Base-by-base conservation (phyloP, 1,140 invertebrate genomes). In the Rhagoletis pomonella region DNA sequence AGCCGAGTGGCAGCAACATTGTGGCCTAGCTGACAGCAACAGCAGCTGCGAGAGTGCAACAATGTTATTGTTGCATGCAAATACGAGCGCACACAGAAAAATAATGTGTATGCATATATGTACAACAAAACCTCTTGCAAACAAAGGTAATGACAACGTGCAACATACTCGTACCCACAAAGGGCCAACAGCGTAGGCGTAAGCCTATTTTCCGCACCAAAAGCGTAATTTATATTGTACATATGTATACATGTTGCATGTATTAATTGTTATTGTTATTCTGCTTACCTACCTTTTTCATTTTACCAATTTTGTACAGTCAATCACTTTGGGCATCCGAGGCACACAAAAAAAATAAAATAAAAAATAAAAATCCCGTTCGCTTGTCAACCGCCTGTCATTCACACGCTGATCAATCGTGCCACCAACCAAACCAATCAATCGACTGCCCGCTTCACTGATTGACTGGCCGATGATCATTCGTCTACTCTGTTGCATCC, bases 21-120 rank as follows among this genome's bases (percentile, higher is more conserved):
- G 73, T 81, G 73, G 73, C 69, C 69, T 73, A 73, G n/a, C 69
- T 73, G 69, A 73, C 69, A 73, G 69, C 47, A 81, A 81, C 73
- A 81, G 73, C 44, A 44, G 5, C 60, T 2, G n/a, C 29, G 42
- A 2, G n/a, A 9, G 9, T 81, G 73, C 47, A 81, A 81, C 73
- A 81, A 81, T 55, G 47, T 81, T 81, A 47, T 81, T 81, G 12
- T 58, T 81, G 47, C n/a, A 81, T 81, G 73, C 73, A 58, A 81
- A 81, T 81, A 10, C 29, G 29, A 29, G 29, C 29, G 29, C 1
- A 29, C 4, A 47, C 44, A 55, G 50, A 55, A 55, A 55, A 55
- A 55, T 10, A 17, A 73, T 2, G 6, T 73, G 19, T 7, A 67
- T 42, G 65, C 65, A 17, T 47, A 42, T 69, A 4, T 73, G 39